Evolutionary conservation across 2,797 vertebrate species (phyloP), one percentile per base, ranked within the genome.

Genomic region (Darevskia mixta): DNA sequence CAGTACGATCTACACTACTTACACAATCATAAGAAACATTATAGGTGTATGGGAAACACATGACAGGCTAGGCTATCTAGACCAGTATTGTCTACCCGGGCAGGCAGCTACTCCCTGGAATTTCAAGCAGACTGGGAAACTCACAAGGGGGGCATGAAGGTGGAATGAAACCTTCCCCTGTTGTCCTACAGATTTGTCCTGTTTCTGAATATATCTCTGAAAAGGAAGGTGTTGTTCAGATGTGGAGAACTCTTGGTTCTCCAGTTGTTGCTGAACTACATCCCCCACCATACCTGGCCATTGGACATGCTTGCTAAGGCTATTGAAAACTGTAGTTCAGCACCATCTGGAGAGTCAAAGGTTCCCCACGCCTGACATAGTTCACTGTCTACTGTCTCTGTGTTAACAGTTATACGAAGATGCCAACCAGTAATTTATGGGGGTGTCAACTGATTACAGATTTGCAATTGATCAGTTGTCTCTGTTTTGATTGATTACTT

Each of bases 381-480:
- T 72, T 61, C 32, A 13, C 17, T 58, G 41, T 86, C 10, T 78
- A 18, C 8, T 78, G 61, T 8, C 20, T 11, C 4, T 78, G 23
- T 15, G 23, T 66, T 25, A 18, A 45, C 69, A 73, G 32, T 35
- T 67, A 77, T 9, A 78, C 38, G 29, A 35, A 25, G 35, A 32
- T 76, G 41, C 8, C 41, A 49, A 45, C 55, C 38, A 58, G 72
- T 29, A 58, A 86, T 73, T 80, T 87, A 82, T 49, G n/a, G 38
- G 29, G 20, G 45, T 78, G 79, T 73, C 69, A 81, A 64, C 78
- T 38, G n/a, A 82, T 76, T 45, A 87, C 75, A 82, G 38, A 35
- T 45, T 79, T 75, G 55, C 45, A 66, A 35, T 73, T 75, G 71
- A 76, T 66, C 29, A 49, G 66, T 71, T 10, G 23, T 35, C 72